Evolutionary conservation across 2,888 invertebrate genomes (phyloP).

Genomic region (Campaea margaritaria): DNA sequence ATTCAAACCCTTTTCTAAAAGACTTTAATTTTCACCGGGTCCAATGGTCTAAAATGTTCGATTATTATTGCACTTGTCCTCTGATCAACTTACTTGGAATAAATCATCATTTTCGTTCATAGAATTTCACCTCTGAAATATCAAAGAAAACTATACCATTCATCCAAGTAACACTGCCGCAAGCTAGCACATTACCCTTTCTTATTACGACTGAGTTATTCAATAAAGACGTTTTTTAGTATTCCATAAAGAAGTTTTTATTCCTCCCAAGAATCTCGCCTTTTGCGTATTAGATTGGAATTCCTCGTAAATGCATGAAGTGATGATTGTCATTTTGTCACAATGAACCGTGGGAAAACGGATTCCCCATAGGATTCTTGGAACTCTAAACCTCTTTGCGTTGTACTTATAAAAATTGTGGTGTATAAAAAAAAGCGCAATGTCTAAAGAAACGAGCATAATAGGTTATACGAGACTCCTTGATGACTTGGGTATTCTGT

Average conservation of each 20-base stretch:
- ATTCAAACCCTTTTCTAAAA: neutral
- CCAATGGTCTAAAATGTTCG: too few relatives aligned
- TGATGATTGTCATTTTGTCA: constrained; percentile 40
- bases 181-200: neutral
- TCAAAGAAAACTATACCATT: neutral
- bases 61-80: too few relatives aligned
- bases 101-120: too few relatives aligned
- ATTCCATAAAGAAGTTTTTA: constrained; percentile 19
- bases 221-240: constrained; percentile 10
- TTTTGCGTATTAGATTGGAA: constrained; percentile 33
- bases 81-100: neutral
- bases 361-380: constrained; percentile 36
- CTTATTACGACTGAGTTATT: constrained; percentile 2
- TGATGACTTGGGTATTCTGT: neutral
- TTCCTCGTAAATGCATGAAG: constrained; percentile 33
- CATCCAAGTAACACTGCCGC: neutral
- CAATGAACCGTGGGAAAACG: constrained; percentile 41
- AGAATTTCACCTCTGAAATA: neutral
- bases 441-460: constrained; percentile 3
- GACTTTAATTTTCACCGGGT: too few relatives aligned
- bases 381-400: constrained; percentile 32
- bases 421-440: constrained; percentile 9
- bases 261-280: constrained; percentile 9
- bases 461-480: neutral
- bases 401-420: constrained; percentile 31